Conservation (phyloP, 37 sponge, comb jelly and placozoan genomes). For the Axinella damicornis region DNA sequence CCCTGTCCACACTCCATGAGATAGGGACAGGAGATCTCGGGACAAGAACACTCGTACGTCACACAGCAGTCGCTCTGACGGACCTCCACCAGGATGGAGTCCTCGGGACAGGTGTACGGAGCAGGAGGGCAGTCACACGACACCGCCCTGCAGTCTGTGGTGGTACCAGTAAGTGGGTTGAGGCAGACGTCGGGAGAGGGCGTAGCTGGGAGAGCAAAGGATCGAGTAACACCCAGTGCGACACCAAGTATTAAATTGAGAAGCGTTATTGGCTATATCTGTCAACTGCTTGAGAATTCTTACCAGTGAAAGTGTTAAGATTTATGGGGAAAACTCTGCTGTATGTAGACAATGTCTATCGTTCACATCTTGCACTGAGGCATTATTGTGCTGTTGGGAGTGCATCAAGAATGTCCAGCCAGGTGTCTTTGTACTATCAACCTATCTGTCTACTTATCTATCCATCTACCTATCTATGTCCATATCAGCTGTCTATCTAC, state of each 20-base stretch:
- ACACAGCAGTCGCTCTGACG: conserved; percentile 76
- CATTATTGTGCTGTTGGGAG: too few relatives aligned
- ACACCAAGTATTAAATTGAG: too few relatives aligned
- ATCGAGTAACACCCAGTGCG: too few relatives aligned
- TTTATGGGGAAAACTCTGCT: too few relatives aligned
- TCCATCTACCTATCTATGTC: neutral
- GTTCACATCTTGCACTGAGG: too few relatives aligned
- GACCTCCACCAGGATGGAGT: conserved; percentile 64
- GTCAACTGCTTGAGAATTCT: too few relatives aligned
- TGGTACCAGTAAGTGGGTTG: conserved; percentile 15
- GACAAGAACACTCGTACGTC: conserved; percentile 78
- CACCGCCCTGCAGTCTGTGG: conserved; percentile 10
- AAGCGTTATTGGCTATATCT: too few relatives aligned
- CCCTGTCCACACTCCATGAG: conserved; percentile 78
- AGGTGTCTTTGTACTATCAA: too few relatives aligned
- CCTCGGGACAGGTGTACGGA: conserved; percentile 73
- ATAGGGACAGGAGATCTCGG: conserved; percentile 68
- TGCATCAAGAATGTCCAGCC: too few relatives aligned
- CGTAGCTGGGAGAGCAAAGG: neutral
- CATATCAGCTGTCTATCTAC: too few relatives aligned
- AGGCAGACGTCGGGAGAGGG: conserved; percentile 20
- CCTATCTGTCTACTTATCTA: neutral
- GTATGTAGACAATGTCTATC: too few relatives aligned
- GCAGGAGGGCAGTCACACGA: conserved; percentile 66
- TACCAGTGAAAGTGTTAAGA: too few relatives aligned